Conservation (phyloP, 2,888 invertebrate species). For the Tinea pellionella region DNA sequence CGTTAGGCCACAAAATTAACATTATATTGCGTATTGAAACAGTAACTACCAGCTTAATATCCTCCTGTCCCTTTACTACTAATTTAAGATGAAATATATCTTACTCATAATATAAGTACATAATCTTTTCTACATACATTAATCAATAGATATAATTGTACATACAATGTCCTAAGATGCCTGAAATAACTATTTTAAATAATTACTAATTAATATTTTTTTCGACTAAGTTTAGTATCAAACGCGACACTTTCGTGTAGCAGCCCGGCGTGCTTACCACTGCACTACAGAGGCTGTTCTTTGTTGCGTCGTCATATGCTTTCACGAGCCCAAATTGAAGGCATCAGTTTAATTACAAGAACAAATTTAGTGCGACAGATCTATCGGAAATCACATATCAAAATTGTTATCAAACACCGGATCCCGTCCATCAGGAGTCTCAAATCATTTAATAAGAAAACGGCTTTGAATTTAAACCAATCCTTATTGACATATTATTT, state of each 20-base stretch:
- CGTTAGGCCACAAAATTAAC: conserved; percentile 3
- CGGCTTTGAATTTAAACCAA: neutral
- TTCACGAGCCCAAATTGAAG: neutral
- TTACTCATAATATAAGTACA: too few species aligned
- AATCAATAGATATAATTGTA: too few species aligned
- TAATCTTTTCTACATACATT: too few species aligned
- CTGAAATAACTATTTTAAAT: too few species aligned
- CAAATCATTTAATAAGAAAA: neutral
- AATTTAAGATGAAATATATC: neutral
- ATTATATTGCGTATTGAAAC: conserved; percentile 5
- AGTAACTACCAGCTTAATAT: neutral
- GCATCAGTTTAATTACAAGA: neutral
- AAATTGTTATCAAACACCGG: conserved; percentile 9
- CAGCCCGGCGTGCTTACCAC: too few species aligned
- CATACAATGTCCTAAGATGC: too few species aligned
- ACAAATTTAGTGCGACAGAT: neutral
- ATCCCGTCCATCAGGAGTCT: conserved; percentile 6
- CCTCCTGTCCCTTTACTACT: neutral
- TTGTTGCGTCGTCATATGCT: too few species aligned
- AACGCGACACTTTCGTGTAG: too few species aligned
- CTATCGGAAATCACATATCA: conserved; percentile 1
- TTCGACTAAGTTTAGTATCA: too few species aligned
- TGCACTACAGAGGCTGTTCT: too few species aligned
- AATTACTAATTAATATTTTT: too few species aligned
- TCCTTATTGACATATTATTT: neutral